Conservation (phyloP, 2,797 vertebrate species). For the Lepidocolaptes lacrymiger region DNA sequence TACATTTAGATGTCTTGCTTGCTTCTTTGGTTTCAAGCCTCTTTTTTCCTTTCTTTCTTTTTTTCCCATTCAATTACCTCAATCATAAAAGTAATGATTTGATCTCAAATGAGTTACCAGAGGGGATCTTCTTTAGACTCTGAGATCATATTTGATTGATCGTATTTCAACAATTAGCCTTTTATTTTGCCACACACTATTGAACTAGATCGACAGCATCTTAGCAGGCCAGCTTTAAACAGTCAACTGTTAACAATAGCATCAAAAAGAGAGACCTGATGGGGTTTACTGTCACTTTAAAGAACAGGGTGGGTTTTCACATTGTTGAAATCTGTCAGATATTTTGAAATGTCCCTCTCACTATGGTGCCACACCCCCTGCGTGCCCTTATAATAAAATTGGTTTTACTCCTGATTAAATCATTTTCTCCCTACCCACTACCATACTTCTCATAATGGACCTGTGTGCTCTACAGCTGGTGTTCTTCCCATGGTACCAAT, state of each 20-base stretch:
- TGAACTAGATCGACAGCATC: constrained; percentile 90
- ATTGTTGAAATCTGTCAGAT: constrained; percentile 99
- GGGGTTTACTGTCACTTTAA: constrained; percentile 90
- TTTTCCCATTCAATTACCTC: constrained; percentile 50
- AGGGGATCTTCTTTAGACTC: constrained; percentile 79
- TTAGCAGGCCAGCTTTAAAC: constrained; percentile 91
- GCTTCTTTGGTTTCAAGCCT: constrained; percentile 40
- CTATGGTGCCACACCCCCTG: constrained; percentile 92
- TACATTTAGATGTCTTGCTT: constrained; percentile 53
- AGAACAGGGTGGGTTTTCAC: constrained; percentile 89
- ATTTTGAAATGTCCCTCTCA: constrained; percentile 98
- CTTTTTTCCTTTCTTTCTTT: not conserved
- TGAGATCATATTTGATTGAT: constrained; percentile 92
- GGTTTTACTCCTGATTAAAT: constrained; percentile 93
- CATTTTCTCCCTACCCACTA: constrained; percentile 90
- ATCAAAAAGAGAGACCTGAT: constrained; percentile 88
- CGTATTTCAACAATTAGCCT: constrained; percentile 90
- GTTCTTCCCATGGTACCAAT: constrained; percentile 97
- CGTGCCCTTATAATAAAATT: constrained; percentile 94
- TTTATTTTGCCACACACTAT: constrained; percentile 95
- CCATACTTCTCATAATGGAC: constrained; percentile 95
- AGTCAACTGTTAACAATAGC: constrained; percentile 91
- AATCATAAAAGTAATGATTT: constrained; percentile 74
- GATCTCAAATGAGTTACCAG: constrained; percentile 77
- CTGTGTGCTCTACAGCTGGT: constrained; percentile 91